These are phyloP conservation scores for Plotosus lineatus DNA, from an alignment of 2,113 vertebrate genomes.

Conservation along the genomic window DNA sequence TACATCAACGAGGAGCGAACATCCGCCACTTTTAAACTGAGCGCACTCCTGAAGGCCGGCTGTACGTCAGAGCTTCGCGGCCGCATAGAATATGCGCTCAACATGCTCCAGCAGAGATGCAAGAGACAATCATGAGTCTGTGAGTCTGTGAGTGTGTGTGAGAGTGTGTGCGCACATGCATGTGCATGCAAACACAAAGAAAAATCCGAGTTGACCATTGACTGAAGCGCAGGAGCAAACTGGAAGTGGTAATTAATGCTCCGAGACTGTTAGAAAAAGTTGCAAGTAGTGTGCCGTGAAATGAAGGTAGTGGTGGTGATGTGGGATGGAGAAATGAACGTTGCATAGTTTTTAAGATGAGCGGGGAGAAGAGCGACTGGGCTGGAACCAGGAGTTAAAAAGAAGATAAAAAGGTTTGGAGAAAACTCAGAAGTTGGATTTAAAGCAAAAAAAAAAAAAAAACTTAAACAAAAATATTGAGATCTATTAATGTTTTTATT, in stretches of 20 bases:
- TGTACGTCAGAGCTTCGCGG: slow-evolving; percentile 85
- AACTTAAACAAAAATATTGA: neutral
- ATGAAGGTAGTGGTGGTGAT: neutral
- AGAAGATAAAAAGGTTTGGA: neutral
- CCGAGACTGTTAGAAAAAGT: neutral
- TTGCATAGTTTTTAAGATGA: slow-evolving; percentile 62
- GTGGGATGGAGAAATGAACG: slow-evolving; percentile 56
- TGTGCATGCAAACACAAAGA: neutral
- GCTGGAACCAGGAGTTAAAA: slow-evolving; percentile 74
- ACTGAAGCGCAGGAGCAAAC: slow-evolving; percentile 20
- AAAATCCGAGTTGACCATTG: slow-evolving; percentile 6
- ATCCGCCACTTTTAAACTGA: slow-evolving; percentile 87
- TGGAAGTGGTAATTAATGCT: slow-evolving; percentile 25
- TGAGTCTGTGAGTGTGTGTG: no score
- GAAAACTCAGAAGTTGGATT: neutral
- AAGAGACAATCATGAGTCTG: slow-evolving; percentile 12
- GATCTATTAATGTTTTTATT: slow-evolving; percentile 27
- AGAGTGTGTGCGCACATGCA: neutral
- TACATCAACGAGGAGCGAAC: slow-evolving; percentile 96
- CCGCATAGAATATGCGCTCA: slow-evolving; percentile 93
- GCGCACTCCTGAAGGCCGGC: slow-evolving; percentile 83
- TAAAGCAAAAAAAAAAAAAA: slow-evolving; percentile 43
- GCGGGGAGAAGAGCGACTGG: slow-evolving; percentile 69
- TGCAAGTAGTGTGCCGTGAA: neutral
- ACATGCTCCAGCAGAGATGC: slow-evolving; percentile 93